Conservation (phyloP, 2,113 vertebrate genomes). For the Corapipo altera region DNA sequence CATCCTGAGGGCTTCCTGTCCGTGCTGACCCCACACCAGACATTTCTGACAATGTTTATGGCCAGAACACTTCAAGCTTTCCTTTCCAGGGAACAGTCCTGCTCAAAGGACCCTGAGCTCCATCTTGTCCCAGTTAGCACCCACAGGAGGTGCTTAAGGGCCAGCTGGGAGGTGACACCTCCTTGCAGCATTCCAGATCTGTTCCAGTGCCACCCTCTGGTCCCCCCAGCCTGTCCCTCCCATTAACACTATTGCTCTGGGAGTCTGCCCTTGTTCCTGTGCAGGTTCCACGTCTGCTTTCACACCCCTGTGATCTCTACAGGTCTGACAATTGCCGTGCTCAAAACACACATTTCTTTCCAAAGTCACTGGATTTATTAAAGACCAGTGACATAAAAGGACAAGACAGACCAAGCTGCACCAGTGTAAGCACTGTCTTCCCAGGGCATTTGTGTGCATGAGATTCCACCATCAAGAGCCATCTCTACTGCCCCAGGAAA, state of each 20-base stretch:
- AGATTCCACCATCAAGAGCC: neutral
- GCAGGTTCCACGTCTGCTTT: neutral
- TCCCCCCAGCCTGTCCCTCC: neutral
- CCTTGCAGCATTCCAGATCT: neutral
- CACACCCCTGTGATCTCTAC: neutral
- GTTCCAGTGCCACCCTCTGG: neutral
- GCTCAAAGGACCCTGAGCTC: accelerated
- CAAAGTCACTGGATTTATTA: neutral
- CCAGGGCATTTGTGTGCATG: too few relatives aligned
- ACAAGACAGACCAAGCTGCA: neutral
- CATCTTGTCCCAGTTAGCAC: neutral
- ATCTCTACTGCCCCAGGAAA: neutral
- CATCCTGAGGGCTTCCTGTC: neutral
- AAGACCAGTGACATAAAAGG: neutral
- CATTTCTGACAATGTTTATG: neutral
- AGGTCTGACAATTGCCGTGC: neutral
- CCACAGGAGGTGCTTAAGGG: too few relatives aligned
- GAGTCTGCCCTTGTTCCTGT: neutral
- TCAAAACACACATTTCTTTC: neutral
- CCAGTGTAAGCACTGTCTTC: neutral
- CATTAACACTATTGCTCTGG: neutral
- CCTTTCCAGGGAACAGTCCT: neutral
- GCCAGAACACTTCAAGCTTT: neutral
- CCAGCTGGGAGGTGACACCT: neutral
- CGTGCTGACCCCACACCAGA: neutral